phyloP scores from a whole-genome alignment of 2,888 invertebrate genomes.

The Agonopterix arenella region DNA sequence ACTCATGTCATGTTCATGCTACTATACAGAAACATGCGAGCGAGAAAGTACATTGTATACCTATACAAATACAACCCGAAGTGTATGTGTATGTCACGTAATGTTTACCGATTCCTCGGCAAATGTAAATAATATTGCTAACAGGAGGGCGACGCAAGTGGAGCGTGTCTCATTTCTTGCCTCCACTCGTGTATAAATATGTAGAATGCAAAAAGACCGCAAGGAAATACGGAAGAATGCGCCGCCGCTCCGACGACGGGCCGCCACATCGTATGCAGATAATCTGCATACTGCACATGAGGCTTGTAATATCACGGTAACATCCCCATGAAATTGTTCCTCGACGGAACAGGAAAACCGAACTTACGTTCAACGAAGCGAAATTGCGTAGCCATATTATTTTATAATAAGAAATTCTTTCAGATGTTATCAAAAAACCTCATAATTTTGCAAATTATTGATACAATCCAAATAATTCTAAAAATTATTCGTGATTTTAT shows the following conservation, averaged over 20 bases:
- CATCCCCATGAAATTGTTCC: not conserved
- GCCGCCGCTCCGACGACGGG: conserved; percentile 12
- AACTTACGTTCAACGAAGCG: not conserved
- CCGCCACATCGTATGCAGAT: conserved; percentile 12
- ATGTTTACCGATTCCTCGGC: conserved; percentile 16
- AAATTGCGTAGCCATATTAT: not conserved
- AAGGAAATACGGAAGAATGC: conserved; percentile 52
- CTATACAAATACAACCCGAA: conserved; percentile 26
- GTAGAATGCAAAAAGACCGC: conserved; percentile 53
- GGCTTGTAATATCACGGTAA: not conserved
- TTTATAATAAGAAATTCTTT: not conserved
- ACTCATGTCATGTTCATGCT: conserved; percentile 11
- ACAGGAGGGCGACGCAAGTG: conserved; percentile 46
- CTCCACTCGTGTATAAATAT: conserved; percentile 45
- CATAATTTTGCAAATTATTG: too few species aligned
- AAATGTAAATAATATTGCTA: conserved; percentile 28
- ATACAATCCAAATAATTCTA: too few species aligned
- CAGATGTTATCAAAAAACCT: too few species aligned
- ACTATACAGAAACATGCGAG: conserved; percentile 30
- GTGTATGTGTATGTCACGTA: conserved; percentile 6
- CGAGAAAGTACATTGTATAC: conserved; percentile 25
- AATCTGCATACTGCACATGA: conserved; percentile 1
- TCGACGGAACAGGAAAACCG: not conserved
- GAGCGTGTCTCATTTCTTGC: conserved; percentile 57
- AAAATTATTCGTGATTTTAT: too few species aligned